phyloP scores from a whole-genome alignment of 2,113 vertebrate genomes.

The Laterallus jamaicensis region DNA sequence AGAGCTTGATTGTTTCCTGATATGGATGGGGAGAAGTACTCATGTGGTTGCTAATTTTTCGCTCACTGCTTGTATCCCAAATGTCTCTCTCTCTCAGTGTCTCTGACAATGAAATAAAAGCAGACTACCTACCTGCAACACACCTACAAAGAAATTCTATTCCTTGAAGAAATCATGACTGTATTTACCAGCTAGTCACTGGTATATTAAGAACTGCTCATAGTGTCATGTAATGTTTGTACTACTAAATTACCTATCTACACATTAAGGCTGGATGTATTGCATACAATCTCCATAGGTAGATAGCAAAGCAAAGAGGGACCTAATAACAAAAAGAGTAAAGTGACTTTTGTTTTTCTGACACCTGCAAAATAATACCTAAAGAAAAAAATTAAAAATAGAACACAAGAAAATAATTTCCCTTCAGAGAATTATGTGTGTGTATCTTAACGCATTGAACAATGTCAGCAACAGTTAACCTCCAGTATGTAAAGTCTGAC shows the following conservation, averaged over 20 bases:
- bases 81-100: not conserved
- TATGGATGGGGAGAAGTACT: not conserved
- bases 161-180: not conserved
- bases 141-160: not conserved
- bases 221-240: not conserved
- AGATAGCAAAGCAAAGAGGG: not conserved
- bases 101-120: not conserved
- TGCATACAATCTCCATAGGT: not conserved
- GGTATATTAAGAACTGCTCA: not conserved
- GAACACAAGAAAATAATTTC: not conserved
- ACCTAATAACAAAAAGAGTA: not conserved
- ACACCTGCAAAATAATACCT: not conserved
- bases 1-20: not conserved
- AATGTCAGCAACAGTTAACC: conserved; percentile 14
- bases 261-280: not conserved
- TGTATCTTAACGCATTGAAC: not conserved
- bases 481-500: conserved; percentile 6
- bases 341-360: not conserved
- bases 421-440: not conserved
- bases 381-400: not conserved
- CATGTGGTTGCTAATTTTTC: not conserved
- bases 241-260: not conserved
- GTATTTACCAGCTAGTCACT: not conserved
- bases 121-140: not conserved
- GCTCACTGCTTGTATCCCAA: not conserved